These are phyloP conservation scores for Oenanthe oenanthe DNA, from an alignment of 2,113 vertebrate genomes.

Conservation along the genomic window DNA sequence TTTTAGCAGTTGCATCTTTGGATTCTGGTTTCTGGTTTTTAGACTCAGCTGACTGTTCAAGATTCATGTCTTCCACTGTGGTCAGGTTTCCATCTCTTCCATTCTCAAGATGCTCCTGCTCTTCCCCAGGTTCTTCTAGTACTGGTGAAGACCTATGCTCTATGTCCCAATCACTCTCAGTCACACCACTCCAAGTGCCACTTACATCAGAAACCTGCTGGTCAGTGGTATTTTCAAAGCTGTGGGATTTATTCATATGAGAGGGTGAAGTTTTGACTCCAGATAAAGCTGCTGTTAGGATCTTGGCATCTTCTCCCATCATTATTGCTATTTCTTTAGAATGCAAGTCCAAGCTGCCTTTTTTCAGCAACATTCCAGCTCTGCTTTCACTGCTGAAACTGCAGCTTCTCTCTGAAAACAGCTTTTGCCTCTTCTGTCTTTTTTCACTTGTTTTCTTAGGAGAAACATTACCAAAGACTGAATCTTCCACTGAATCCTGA, in stretches of 20 bases:
- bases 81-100: conserved; percentile 16
- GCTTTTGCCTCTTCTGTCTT: conserved; percentile 84
- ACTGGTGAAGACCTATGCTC: conserved; percentile 58
- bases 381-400: conserved; percentile 93
- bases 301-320: conserved; percentile 96
- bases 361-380: conserved; percentile 89
- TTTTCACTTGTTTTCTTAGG: conserved; percentile 72
- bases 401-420: conserved; percentile 90
- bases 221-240: conserved; percentile 71
- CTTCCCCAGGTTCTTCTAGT: conserved; percentile 68
- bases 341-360: conserved; percentile 83
- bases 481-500: conserved; percentile 76
- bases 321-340: conserved; percentile 87
- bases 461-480: conserved; percentile 71
- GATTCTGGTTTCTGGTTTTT: conserved; percentile 7
- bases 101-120: conserved; percentile 65
- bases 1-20: conserved; percentile 63
- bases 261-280: conserved; percentile 70
- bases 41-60: neutral
- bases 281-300: conserved; percentile 87
- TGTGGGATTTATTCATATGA: conserved; percentile 19
- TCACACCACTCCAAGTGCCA: conserved; percentile 6
- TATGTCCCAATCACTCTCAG: conserved; percentile 63
- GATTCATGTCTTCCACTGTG: neutral
- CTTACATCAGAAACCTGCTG: conserved; percentile 29